Conservation (phyloP, 2,797 vertebrate species). For the Microtus californicus region DNA sequence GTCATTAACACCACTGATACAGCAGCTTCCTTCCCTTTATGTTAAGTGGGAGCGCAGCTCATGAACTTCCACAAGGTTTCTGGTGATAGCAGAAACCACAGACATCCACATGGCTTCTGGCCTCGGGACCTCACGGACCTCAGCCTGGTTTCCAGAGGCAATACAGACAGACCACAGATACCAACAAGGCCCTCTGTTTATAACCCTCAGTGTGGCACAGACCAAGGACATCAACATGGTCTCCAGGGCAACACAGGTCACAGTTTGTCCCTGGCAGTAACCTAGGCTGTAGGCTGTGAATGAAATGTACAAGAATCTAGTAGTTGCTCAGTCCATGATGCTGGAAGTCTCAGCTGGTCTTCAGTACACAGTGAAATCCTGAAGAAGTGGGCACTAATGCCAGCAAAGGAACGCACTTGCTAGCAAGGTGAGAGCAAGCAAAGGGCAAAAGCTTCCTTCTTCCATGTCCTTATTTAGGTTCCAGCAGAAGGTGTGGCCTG, state of each 20-base stretch:
- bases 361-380: not conserved
- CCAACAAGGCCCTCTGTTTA: not conserved
- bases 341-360: not conserved
- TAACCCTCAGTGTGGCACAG: not conserved
- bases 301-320: not conserved
- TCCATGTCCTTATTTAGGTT: not conserved
- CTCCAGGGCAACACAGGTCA: too few species aligned
- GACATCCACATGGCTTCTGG: not conserved
- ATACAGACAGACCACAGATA: not conserved
- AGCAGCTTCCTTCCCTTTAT: not conserved
- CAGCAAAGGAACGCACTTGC: not conserved
- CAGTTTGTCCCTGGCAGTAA: not conserved
- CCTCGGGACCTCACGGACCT: not conserved
- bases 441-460: too few species aligned
- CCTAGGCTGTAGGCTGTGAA: not conserved
- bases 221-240: too few species aligned
- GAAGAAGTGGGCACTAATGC: not conserved
- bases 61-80: not conserved
- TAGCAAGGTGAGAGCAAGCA: not conserved
- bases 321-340: not conserved
- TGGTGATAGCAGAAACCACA: not conserved
- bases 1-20: not conserved
- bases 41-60: not conserved
- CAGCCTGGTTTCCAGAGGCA: not conserved
- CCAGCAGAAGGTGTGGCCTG: too few species aligned